Evolutionary conservation across 1,140 invertebrate genomes (phyloP).

Genomic region (Caerostris extrusa): DNA sequence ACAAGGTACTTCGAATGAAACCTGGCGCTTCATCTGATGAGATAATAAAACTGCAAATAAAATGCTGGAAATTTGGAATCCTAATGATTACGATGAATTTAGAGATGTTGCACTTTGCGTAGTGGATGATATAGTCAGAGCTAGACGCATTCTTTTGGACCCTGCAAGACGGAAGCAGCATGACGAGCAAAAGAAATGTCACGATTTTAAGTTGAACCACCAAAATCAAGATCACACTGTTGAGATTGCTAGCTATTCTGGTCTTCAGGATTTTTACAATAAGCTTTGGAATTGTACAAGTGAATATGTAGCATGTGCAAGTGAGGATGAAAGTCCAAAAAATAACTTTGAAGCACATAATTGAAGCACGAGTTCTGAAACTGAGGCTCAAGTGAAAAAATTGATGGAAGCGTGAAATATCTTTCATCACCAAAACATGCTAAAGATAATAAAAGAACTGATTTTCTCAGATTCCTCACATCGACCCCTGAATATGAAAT

Average conservation of each 20-base stretch:
- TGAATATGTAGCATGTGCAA: background rate
- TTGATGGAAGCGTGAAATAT: background rate
- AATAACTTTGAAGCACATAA: background rate
- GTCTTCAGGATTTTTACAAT: background rate
- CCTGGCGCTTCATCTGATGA: background rate
- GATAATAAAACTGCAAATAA: background rate
- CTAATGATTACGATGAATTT: constrained; percentile 16
- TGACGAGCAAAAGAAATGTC: background rate
- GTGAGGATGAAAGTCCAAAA: background rate
- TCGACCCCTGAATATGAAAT: background rate
- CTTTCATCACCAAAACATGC: background rate
- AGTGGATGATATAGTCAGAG: constrained; percentile 5
- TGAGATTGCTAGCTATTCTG: constrained; percentile 4
- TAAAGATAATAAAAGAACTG: background rate
- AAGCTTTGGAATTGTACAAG: background rate
- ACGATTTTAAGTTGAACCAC: background rate
- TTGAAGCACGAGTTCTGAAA: background rate
- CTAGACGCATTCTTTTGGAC: constrained; percentile 31
- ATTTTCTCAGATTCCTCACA: background rate
- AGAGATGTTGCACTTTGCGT: constrained; percentile 24
- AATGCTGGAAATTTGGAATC: constrained; percentile 15
- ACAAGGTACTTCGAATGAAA: background rate
- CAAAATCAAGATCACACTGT: background rate
- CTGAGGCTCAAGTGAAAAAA: background rate
- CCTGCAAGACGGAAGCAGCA: background rate